Evolutionary conservation across 2,888 invertebrate genomes (phyloP), one percentile per base, ranked within the genome.

Genomic region (Hipparchia semele): DNA sequence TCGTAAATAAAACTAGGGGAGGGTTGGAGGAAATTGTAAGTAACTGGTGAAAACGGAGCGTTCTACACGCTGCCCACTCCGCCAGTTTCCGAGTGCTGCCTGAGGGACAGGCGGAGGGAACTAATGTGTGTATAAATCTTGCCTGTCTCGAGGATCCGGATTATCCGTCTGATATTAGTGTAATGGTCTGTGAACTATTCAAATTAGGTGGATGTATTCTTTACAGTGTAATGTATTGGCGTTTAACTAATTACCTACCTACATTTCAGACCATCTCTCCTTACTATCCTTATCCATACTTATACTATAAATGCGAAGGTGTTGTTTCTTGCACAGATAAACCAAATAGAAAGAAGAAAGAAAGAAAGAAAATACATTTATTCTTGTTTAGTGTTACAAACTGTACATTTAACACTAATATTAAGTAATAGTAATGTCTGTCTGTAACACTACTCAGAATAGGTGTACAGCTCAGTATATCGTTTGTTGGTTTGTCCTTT

Each of bases 1-100:
- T 85, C 89, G 89, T 91, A 92, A 90, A 92, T 90, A 90, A 85
- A 73, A 76, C 76, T 75, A 77, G 76, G 75, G 78, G 80, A 79
- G 80, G 77, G 75, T 75, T 75, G 75, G 71, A 79, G 79, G 82
- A 85, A 86, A 90, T 89, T 89, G 89, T 88, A 88, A 90, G 87
- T 88, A 88, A 90, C 86, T 85, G 87, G 80, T 78, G 77, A 81
- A 78, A 77, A 81, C 86, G 88, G 85, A 85, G 76, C 75, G 72
- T 75, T 77, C 73, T 79, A 75, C 79, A 75, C 75, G 75, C 73
- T 70, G 76, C 73, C 78, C 75, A 76, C 78, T 76, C 72, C 72
- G 68, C 61, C 53, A 72, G 77, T 72, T 78, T 79, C 80, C 79
- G 80, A 80, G 79, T 77, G 77, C 74, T 75, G 59, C 71, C 4